Base-by-base conservation (phyloP, 2,797 vertebrate species). In the Gastrophryne carolinensis region DNA sequence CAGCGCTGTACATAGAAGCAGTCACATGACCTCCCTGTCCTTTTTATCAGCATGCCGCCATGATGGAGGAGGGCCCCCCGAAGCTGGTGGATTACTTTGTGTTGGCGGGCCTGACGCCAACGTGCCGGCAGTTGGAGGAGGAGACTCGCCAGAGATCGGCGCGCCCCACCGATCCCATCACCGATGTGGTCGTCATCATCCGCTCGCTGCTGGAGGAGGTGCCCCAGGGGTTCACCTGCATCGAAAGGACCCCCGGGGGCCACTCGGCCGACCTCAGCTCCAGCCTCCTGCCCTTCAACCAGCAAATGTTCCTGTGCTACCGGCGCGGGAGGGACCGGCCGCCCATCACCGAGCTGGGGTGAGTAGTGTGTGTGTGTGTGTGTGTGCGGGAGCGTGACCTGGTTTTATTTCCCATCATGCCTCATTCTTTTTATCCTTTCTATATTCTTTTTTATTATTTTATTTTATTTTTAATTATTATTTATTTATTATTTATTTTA, bases 71-170 rank as follows among this genome's bases (percentile, higher is more conserved):
- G 89, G 91, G 92, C 87, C 93, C 93, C 79, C 96, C 96, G 3
- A 95, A 95, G 87, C 90, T 98, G 84, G 95, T 96, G 90, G 96
- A 98, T 86, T 98, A 98, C 77, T 98, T 98, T 11, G 95, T 98
- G 82, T 93, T 98, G 81, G 96, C 95, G 0, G 95, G 96, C 5
- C 89, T 98, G 52, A 86, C 92, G 4, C 82, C 79, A 0, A 87
- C 81, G 1, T 90, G 81, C 52, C 88, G 80, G 69, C 87, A 88
- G 4, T 89, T 81, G 85, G 94, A 95, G 35, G 95, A 93, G 73
- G 95, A 90, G 30, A 90, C 61, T 21, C 90, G 83, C 76, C 82
- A 86, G 37, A 85, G 90, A 5, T 84, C 85, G 1, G 84, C 85
- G 9, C 87, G 95, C 0, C 90, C 89, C 0, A 87, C 85, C 6